Conservation (phyloP, 2,113 vertebrate species). For the Erinaceus europaeus region DNA sequence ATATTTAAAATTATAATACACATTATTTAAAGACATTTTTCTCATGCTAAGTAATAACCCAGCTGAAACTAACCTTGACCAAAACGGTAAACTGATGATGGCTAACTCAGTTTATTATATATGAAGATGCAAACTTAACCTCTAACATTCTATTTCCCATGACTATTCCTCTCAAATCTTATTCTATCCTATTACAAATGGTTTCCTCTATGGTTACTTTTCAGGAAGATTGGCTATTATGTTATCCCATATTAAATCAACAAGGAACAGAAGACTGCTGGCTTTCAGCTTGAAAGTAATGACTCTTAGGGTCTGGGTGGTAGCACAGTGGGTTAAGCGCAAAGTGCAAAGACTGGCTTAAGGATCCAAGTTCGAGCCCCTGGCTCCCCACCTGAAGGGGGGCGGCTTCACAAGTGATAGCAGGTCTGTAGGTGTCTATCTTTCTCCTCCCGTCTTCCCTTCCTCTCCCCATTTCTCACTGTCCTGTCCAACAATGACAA, state of each 20-base stretch:
- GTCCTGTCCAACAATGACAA: too few relatives aligned
- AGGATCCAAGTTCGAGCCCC: too few relatives aligned
- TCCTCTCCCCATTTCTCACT: too few relatives aligned
- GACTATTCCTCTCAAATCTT: not conserved
- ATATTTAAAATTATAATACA: not conserved
- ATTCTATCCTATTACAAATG: not conserved
- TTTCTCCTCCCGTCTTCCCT: too few relatives aligned
- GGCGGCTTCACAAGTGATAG: too few relatives aligned
- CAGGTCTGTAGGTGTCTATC: too few relatives aligned
- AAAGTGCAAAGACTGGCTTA: not conserved
- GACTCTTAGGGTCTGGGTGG: too few relatives aligned
- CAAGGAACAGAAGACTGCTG: not conserved
- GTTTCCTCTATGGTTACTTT: not conserved
- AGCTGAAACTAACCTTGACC: not conserved
- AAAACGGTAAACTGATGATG: not conserved
- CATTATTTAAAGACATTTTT: not conserved
- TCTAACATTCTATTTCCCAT: not conserved
- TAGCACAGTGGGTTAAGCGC: not conserved
- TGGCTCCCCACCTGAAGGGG: too few relatives aligned
- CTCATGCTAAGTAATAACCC: not conserved
- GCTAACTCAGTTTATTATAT: not conserved
- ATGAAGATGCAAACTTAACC: not conserved
- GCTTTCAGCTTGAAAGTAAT: not conserved
- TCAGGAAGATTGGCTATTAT: not conserved
- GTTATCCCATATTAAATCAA: not conserved